Evolutionary conservation across 2,113 vertebrate species (phyloP), one percentile per base, ranked within the genome.

Genomic region (Cepphus grylle): DNA sequence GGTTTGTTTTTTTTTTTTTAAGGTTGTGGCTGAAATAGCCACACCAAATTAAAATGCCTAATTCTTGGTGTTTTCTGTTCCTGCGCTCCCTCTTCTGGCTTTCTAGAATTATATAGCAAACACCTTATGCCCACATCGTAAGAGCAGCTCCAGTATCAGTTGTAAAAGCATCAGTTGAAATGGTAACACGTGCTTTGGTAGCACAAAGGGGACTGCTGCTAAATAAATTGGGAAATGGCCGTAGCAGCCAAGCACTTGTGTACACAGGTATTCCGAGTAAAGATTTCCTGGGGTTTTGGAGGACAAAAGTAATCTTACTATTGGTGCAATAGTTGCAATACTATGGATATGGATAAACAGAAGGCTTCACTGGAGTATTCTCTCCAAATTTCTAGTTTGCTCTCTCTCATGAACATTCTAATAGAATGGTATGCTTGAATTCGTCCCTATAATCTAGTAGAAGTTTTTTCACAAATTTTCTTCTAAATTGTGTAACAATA

Each of bases 31-130:
- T 81, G 72, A 78, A 88, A 88, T 18, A 90, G 34, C 42, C 52
- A 40, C 22, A 53, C 22, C 69, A 69, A 86, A 91, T 81, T 7
- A 67, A 92, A 76, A 72, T 15, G 4, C 36, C 74, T 59, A 50
- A 34, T 87, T 86, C 69, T 72, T 52, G 25, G 8, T 76, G 73
- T 94, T 86, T 91, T 78, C 76, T 94, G 80, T 95, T 96, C 65
- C 96, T 83, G 73, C 62, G 0, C 97, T 97, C 95, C 93, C 96
- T 96, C 93, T 97, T 96, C 96, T 96, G 97, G 94, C 30, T 95
- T 95, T 89, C 65, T 81, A 59, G 87, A 91, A 94, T 86, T 86
- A 65, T 69, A 93, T 82, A 67, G 63, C 72, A 94, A 88, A 49
- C 29, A 34, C 62, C 38, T 86, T 34, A 17, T 36, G 56, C 40